Conservation (phyloP, 2,797 vertebrate species). For the Eulemur rubriventer region DNA sequence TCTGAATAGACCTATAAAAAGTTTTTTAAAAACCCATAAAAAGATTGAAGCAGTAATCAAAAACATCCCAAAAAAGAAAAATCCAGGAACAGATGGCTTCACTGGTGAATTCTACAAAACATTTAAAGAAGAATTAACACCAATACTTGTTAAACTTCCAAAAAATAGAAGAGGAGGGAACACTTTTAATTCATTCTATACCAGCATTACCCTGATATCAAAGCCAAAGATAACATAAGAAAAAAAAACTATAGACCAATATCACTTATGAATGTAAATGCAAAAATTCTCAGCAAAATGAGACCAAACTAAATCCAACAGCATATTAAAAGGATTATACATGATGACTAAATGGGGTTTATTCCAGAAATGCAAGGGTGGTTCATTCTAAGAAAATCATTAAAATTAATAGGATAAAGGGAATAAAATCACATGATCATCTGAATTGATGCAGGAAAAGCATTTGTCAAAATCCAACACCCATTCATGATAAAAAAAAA, state of each 20-base stretch:
- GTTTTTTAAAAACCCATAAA: constrained; percentile 24
- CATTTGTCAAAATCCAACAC: not conserved
- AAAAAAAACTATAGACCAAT: not conserved
- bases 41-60: not conserved
- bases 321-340: not conserved
- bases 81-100: constrained; percentile 14
- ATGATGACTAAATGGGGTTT: not conserved
- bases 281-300: not conserved
- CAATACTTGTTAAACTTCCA: not conserved
- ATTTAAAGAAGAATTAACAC: not conserved
- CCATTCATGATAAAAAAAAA: not conserved
- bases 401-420: not conserved
- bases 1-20: not conserved
- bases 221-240: not conserved
- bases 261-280: not conserved
- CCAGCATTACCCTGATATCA: not conserved
- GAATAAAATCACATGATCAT: not conserved
- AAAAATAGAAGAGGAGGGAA: not conserved
- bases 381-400: not conserved
- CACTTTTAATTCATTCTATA: not conserved
- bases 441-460: not conserved
- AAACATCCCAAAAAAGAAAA: constrained; percentile 16
- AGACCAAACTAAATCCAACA: not conserved
- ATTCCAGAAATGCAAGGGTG: not conserved
- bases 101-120: constrained; percentile 9